Percentiles rank a stretch among this genome's conserved stretches.
Evolutionary conservation across 2,888 invertebrate species (phyloP).

Genomic region (Drepanosiphum platanoidis): DNA sequence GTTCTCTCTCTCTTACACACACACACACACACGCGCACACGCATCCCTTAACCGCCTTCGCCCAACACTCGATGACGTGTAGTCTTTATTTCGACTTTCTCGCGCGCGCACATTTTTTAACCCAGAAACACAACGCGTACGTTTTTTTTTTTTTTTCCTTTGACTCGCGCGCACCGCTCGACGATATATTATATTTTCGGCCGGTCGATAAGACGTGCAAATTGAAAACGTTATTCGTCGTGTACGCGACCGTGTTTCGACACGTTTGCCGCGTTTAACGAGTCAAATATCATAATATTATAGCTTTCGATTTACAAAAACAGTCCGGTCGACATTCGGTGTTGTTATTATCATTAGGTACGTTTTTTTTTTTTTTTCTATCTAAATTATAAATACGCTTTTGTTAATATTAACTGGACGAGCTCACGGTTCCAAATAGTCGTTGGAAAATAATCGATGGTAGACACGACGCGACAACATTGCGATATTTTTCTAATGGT

Average conservation of each 20-base stretch:
- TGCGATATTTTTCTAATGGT: not conserved
- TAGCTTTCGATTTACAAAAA: not conserved
- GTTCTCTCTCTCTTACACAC: not conserved
- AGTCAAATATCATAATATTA: too few relatives aligned
- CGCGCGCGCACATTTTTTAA: not conserved
- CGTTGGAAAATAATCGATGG: constrained; percentile 9
- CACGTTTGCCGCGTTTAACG: not conserved
- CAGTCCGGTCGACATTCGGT: not conserved
- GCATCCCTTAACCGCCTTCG: not conserved
- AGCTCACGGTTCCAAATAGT: not conserved
- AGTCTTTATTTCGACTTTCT: not conserved
- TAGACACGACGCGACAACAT: not conserved
- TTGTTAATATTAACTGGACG: not conserved
- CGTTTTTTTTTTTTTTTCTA: too few relatives aligned
- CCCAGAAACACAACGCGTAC: not conserved
- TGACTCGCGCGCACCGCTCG: not conserved
- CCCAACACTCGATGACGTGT: not conserved
- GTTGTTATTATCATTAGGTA: not conserved
- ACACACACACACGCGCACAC: not conserved
- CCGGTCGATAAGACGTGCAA: not conserved
- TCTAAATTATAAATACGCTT: too few relatives aligned
- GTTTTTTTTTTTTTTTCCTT: not conserved
- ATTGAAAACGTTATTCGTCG: not conserved
- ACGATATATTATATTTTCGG: not conserved
- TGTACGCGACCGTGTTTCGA: not conserved